Conservation (phyloP, 2,113 vertebrate genomes). For the Mystacornis crossleyi region DNA sequence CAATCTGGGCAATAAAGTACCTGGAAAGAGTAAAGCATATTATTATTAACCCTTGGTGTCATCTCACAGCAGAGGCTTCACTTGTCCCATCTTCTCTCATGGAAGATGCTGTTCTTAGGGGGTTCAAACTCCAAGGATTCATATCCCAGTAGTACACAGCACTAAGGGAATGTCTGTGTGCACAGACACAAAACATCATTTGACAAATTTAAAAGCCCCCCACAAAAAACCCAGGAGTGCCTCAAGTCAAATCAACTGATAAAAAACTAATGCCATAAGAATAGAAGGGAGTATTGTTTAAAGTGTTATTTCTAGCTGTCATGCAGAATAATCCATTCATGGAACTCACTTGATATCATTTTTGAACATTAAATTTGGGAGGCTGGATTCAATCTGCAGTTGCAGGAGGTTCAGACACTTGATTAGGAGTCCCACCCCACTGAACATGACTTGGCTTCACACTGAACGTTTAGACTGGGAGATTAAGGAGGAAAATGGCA, state of each 20-base stretch:
- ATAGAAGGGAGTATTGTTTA: background rate
- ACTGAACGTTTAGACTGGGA: background rate
- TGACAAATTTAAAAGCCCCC: background rate
- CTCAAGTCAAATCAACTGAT: background rate
- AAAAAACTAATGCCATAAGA: background rate
- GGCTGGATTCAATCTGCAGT: background rate
- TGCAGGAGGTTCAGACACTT: background rate
- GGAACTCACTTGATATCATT: background rate
- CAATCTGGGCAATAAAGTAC: slow-evolving; percentile 93
- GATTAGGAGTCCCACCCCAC: background rate
- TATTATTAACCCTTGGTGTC: background rate
- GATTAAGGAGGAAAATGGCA: background rate
- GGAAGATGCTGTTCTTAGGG: background rate
- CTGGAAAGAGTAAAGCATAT: slow-evolving; percentile 70
- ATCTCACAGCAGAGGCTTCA: background rate
- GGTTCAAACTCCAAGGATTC: background rate
- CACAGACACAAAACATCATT: background rate
- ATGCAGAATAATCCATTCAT: background rate
- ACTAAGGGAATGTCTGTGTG: background rate
- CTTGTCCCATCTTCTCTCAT: background rate
- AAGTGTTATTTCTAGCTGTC: background rate
- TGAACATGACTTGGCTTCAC: background rate
- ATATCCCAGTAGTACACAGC: background rate
- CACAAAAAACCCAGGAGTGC: background rate
- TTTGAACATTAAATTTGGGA: background rate